Percentiles rank a stretch among this genome's conserved stretches.
Evolutionary conservation across 1,140 invertebrate genomes (phyloP).

Genomic region (Drosophila asahinai): DNA sequence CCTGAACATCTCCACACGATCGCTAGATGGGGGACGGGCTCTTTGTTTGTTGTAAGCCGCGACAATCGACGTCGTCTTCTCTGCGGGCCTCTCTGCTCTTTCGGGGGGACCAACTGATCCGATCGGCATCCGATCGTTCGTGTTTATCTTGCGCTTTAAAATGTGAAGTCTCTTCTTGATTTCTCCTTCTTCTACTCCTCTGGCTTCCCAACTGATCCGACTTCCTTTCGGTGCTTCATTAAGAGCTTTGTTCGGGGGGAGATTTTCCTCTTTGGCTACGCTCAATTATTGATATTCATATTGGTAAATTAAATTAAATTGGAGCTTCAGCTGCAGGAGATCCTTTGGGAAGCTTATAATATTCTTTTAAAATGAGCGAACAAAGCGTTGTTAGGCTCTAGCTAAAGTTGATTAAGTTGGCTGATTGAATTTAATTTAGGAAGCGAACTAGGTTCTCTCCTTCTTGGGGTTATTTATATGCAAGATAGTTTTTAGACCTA

Average conservation of each 20-base stretch:
- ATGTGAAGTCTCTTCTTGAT: slow-evolving; percentile 39
- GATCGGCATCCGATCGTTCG: slow-evolving; percentile 64
- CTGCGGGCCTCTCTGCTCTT: slow-evolving; percentile 5
- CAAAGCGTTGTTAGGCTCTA: background rate
- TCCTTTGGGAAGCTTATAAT: background rate
- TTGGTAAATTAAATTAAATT: slow-evolving; percentile 51
- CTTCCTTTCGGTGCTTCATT: slow-evolving; percentile 35
- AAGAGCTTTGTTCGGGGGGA: slow-evolving; percentile 24
- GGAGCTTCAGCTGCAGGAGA: slow-evolving; percentile 4
- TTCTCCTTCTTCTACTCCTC: slow-evolving; percentile 9
- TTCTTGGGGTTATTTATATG: too few relatives aligned
- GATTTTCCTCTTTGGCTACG: slow-evolving; percentile 14
- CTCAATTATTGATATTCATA: slow-evolving; percentile 54
- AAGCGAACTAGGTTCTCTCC: background rate
- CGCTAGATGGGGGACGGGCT: background rate
- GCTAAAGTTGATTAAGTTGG: slow-evolving; percentile 10
- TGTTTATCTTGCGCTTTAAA: slow-evolving; percentile 76
- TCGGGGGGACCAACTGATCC: slow-evolving; percentile 43
- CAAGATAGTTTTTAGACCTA: background rate
- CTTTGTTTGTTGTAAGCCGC: slow-evolving; percentile 77
- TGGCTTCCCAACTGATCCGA: slow-evolving; percentile 3
- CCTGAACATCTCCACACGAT: slow-evolving; percentile 68
- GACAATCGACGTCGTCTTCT: slow-evolving; percentile 45
- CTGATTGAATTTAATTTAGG: slow-evolving; percentile 1
- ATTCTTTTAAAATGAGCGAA: background rate